Evolutionary conservation across 2,888 invertebrate species (phyloP).

Genomic region (Nesidiocoris tenuis): DNA sequence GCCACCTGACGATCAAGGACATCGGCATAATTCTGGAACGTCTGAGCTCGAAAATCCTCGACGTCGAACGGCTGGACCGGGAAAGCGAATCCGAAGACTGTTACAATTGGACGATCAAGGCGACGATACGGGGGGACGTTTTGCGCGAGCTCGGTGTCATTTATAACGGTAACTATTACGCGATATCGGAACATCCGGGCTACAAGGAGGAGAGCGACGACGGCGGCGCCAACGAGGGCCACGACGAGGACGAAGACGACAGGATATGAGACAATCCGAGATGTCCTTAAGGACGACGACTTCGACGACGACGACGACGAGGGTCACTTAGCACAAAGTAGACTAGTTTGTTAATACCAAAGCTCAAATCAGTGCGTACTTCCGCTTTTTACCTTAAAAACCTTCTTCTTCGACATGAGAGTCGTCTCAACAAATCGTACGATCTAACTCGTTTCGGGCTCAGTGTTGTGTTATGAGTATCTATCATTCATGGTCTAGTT

Average conservation of each 20-base stretch:
- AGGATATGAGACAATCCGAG: constrained; percentile 55
- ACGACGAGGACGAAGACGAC: constrained; percentile 74
- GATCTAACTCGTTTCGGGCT: constrained; percentile 41
- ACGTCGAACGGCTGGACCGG: constrained; percentile 87
- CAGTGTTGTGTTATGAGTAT: constrained; percentile 32
- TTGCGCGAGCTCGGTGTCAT: constrained; percentile 88
- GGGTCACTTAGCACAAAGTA: constrained; percentile 43
- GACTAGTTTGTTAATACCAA: constrained; percentile 37
- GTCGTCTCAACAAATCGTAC: constrained; percentile 27
- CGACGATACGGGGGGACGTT: constrained; percentile 88
- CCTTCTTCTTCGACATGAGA: constrained; percentile 25
- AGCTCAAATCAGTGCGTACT: constrained; percentile 43
- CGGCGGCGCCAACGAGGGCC: constrained; percentile 79
- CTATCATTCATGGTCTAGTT: constrained; percentile 36
- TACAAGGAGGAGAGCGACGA: constrained; percentile 88
- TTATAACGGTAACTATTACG: constrained; percentile 93
- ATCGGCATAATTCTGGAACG: constrained; percentile 92
- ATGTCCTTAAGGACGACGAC: not conserved
- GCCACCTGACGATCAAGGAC: constrained; percentile 89
- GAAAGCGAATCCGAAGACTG: constrained; percentile 91
- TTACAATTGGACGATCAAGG: constrained; percentile 96
- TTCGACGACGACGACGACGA: constrained; percentile 1
- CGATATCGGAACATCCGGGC: constrained; percentile 91
- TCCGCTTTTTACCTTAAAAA: constrained; percentile 37
- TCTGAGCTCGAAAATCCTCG: constrained; percentile 87